Evolutionary conservation across 2,888 invertebrate genomes (phyloP), one percentile per base, ranked within the genome.

Genomic region (Pomacea canaliculata): DNA sequence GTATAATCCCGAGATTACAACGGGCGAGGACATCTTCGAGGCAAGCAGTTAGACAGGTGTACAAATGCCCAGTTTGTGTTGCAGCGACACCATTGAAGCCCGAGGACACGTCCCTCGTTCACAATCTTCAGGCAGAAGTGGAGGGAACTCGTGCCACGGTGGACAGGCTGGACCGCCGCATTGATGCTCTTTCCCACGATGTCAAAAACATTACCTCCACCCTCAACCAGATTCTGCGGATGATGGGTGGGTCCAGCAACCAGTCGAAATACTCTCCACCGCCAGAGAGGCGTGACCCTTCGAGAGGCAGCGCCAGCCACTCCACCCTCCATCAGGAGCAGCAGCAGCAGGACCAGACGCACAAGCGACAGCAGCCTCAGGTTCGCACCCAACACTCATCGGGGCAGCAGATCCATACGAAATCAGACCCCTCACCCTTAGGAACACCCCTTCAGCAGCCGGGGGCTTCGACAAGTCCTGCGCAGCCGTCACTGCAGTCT

Each of bases 141-240:
- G 86, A 87, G 71, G 85, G 84, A 56, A 87, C 86, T 5, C 83
- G 86, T 37, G 74, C 81, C 27, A 81, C 82, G n/a, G 83, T 87
- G 10, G 81, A 81, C 59, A 84, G 84, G 68, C 79, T 87, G 8
- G 86, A 86, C 72, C 73, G 77, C 16, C 77, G 81, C 48, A 59
- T 83, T 68, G 81, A 80, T 62, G 59, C 72, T 56, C 78, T 83
- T 59, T 76, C 76, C 18, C 69, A 68, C 16, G 83, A 83, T 68
- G 78, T 83, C 65, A 76, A 76, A 13, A 69, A 73, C 37, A 80
- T 83, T 70, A 74, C 79, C 70, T 65, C 70, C 46, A 80, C 80
- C 51, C 78, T 83, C 46, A 77, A 81, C 71, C 77, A 72, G 46
- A 76, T 83, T 19, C 76, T 83, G 5, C 49, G 76, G 9, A 68